phyloP scores from a whole-genome alignment of 2,888 invertebrate genomes.

The Ornithoptera priamus region DNA sequence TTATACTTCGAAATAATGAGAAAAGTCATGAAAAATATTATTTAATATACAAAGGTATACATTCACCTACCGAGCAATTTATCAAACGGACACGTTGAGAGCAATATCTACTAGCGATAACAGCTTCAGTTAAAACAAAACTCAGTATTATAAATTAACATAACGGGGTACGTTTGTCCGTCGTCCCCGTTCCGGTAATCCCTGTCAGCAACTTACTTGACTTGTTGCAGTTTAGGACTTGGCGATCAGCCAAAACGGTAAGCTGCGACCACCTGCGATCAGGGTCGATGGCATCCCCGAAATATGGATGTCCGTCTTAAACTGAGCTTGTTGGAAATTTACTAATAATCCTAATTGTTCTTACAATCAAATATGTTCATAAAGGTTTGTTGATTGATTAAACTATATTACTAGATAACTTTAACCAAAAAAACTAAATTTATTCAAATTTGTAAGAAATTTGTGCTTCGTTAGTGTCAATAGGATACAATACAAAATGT shows the following conservation, averaged over 20 bases:
- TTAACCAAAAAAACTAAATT: too few relatives aligned
- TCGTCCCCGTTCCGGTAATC: constrained; percentile 14
- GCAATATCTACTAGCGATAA: constrained; percentile 7
- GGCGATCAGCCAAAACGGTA: constrained; percentile 33
- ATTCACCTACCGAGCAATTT: not conserved
- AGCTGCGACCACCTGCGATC: constrained; percentile 34
- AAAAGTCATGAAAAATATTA: constrained; percentile 1
- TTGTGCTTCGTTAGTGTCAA: too few relatives aligned
- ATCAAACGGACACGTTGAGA: constrained; percentile 2
- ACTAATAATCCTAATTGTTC: not conserved
- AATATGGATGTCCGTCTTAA: not conserved
- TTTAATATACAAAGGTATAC: not conserved
- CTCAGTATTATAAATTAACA: constrained; percentile 12
- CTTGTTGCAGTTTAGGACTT: constrained; percentile 35
- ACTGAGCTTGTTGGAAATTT: not conserved
- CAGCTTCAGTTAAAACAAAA: constrained; percentile 8
- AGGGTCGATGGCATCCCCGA: constrained; percentile 15
- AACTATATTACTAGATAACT: too few relatives aligned
- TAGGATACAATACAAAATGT: too few relatives aligned
- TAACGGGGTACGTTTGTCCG: constrained; percentile 8
- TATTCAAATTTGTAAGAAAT: too few relatives aligned
- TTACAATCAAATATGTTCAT: not conserved
- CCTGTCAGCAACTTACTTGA: constrained; percentile 22
- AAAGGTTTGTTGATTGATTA: not conserved
- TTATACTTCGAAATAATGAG: not conserved